Conservation (phyloP, 2,888 invertebrate species). For the Diabrotica balteata region DNA sequence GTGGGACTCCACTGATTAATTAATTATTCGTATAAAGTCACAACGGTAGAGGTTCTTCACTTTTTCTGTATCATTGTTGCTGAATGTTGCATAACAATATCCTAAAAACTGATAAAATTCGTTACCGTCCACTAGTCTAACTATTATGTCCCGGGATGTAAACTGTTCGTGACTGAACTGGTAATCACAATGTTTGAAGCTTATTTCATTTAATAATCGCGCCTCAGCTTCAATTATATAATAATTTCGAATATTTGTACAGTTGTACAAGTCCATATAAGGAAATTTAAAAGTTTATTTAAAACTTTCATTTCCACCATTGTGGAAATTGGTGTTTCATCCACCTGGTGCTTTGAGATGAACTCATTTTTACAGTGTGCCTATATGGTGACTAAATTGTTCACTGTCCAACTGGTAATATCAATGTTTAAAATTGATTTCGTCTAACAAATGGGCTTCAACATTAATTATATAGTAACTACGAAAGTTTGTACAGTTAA, state of each 20-base stretch:
- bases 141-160: no score
- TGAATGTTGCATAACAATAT: conserved; percentile 82
- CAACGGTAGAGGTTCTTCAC: conserved; percentile 79
- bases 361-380: no score
- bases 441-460: conserved; percentile 88
- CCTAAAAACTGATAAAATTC: no score
- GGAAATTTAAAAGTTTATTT: conserved; percentile 87
- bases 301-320: conserved; percentile 89
- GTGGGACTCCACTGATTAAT: conserved; percentile 92
- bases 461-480: conserved; percentile 93
- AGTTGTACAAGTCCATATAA: conserved; percentile 89
- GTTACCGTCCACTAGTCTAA: no score
- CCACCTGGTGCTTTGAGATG: no score
- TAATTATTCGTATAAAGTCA: conserved; percentile 90
- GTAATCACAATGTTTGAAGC: no score
- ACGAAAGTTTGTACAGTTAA: conserved; percentile 88
- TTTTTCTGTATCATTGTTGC: conserved; percentile 70
- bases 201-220: no score
- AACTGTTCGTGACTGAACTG: no score
- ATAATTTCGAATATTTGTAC: no score
- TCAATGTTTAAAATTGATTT: conserved; percentile 92
- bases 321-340: no score
- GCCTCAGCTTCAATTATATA: no score
- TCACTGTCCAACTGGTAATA: conserved; percentile 90
- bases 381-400: conserved; percentile 84